Conservation (phyloP, 2,888 invertebrate genomes). For the Stramonita haemastoma region DNA sequence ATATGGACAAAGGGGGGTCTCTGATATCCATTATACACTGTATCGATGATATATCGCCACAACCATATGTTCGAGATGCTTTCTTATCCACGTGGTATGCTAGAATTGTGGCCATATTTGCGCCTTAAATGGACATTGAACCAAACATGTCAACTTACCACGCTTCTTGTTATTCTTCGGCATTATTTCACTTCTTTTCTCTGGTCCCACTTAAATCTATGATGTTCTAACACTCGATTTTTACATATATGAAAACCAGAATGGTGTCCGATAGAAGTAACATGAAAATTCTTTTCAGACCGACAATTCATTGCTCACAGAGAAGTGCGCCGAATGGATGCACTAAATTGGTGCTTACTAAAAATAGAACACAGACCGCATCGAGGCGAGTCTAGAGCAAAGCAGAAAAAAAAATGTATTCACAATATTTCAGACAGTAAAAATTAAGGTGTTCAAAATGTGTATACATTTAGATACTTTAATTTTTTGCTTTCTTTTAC, state of each 20-base stretch:
- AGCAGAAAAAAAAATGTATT: background rate
- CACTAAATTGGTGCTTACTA: constrained; percentile 20
- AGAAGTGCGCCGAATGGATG: constrained; percentile 41
- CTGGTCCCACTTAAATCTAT: constrained; percentile 60
- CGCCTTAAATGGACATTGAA: background rate
- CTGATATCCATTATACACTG: background rate
- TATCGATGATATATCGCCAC: background rate
- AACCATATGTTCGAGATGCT: constrained; percentile 1
- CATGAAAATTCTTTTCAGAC: constrained; percentile 55
- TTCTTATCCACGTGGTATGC: constrained; percentile 1
- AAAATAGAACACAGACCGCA: constrained; percentile 10
- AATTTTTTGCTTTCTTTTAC: background rate
- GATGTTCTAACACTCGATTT: constrained; percentile 60
- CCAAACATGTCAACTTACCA: constrained; percentile 54
- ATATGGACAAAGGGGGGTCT: background rate
- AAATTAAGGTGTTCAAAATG: background rate
- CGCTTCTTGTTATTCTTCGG: constrained; percentile 65
- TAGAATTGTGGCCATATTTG: background rate
- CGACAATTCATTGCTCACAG: constrained; percentile 61
- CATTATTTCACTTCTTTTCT: constrained; percentile 64
- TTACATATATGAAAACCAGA: constrained; percentile 68
- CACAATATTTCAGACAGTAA: background rate
- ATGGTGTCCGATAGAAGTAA: constrained; percentile 56
- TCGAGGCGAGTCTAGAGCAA: background rate
- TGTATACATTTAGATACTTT: background rate